Evolutionary conservation across 2,797 vertebrate species (phyloP), one percentile per base, ranked within the genome.

Genomic region (Ambastaia sidthimunki): DNA sequence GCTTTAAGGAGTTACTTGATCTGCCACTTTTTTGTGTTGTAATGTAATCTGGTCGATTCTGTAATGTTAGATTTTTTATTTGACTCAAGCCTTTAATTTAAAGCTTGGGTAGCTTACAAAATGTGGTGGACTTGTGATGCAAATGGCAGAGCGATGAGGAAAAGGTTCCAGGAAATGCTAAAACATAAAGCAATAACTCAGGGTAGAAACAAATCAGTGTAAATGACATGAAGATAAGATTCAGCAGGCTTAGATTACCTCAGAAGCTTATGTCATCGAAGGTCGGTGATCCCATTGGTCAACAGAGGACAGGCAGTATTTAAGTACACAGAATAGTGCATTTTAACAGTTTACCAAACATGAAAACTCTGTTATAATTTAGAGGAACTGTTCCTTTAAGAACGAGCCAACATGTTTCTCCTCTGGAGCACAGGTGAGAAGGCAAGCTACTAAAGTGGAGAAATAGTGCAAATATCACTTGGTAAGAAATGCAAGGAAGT

Each of bases 161-260:
- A 44, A 44, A 44, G 41, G 37, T 41, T 9, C 37, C 37, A 41
- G 37, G 37, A 44, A 44, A 76, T 59, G 19, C 72, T 73, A 65
- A 47, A 63, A 66, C 6, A 62, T 21, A 60, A 66, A 55, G 59
- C 68, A 83, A 4, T 31, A 70, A 60, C 44, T 65, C 78, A 67
- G 71, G 77, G 60, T 28, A 19, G 18, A 70, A 83, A 63, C 76
- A 77, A 86, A 83, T 84, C 66, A 89, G 80, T 82, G 65, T 81
- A 78, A 83, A 83, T 65, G 25, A 81, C 87, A 86, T 73, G 69
- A 71, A 55, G 31, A 76, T 72, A 60, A 77, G 18, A 75, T 74
- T 80, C 23, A 66, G 71, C 69, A 80, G 25, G 69, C 44, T 80
- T 19, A 82, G 81, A 87, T 89, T 82, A 87, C 81, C 62, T 66